Evolutionary conservation across 2,113 vertebrate genomes (phyloP), one percentile per base, ranked within the genome.

Genomic region (Ceyx melanurus): DNA sequence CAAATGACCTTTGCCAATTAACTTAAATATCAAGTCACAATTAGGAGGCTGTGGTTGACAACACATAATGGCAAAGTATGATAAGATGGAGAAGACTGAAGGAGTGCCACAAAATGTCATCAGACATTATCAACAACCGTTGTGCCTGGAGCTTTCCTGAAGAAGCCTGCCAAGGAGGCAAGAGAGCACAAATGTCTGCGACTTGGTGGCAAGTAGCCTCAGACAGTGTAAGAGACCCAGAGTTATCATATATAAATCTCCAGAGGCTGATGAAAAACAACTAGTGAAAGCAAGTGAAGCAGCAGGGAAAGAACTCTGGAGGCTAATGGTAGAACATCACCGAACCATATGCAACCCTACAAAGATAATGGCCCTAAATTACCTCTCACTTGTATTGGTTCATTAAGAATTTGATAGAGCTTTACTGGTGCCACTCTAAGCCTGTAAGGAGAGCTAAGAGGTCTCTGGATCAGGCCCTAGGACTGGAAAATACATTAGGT

Each of bases 341-440:
- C 2, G 1, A 94, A 88, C 71, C 92, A 81, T 80, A 43, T 42
- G 76, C 85, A 96, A 72, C 35, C 75, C 89, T 29, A n/a, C 91
- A 57, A 95, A 93, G 89, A 91, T 88, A 95, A 96, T 88, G 76
- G 78, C 75, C 76, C 87, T 89, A 94, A 96, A 93, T 92, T 89
- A 94, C 89, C 82, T 84, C 92, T 93, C 40, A 3, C 89, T 86
- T 60, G 51, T 37, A n/a, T 17, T 82, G 91, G 58, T 19, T 89
- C 81, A 86, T 95, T 94, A 92, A 50, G 82, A 80, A 74, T 71
- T 77, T 83, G 85, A 89, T 65, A 85, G 75, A 73, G 74, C 67
- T 76, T 72, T 67, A 33, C 64, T 72, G 72, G 87, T 89, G 82
- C n/a, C 75, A 76, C 57, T 82, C 67, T 82, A 83, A 89, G 78